phyloP scores from a whole-genome alignment of 2,888 invertebrate genomes.

The Nymphalis urticae region DNA sequence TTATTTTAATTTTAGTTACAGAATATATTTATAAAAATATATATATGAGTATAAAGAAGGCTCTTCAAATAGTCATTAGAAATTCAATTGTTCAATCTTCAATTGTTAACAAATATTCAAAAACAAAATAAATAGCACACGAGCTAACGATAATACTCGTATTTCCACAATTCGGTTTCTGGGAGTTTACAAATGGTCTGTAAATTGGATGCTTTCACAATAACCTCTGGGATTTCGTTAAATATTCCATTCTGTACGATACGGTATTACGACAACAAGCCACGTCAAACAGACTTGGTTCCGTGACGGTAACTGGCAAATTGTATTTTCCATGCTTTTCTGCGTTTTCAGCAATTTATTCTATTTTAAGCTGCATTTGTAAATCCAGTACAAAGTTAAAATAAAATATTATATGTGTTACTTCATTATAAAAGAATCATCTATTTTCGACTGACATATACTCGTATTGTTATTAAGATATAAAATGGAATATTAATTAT shows the following conservation, averaged over 20 bases:
- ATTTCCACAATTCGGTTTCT: constrained; percentile 15
- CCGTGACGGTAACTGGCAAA: constrained; percentile 8
- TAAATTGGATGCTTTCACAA: constrained; percentile 39
- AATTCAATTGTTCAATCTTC: no score
- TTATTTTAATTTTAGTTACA: no score
- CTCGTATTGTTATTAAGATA: no score
- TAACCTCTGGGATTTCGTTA: constrained; percentile 31
- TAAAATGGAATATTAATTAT: no score
- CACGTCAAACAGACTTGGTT: constrained; percentile 8
- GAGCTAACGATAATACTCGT: background rate
- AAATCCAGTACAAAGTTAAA: background rate
- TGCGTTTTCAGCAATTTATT: constrained; percentile 5
- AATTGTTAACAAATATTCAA: no score
- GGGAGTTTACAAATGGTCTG: constrained; percentile 43
- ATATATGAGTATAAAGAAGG: no score
- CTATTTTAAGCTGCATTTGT: background rate
- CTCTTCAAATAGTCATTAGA: no score
- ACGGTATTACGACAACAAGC: constrained; percentile 20
- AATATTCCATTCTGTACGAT: constrained; percentile 28
- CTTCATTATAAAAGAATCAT: no score
- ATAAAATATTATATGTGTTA: no score
- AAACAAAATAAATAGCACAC: background rate
- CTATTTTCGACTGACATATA: no score
- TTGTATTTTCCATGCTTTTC: background rate
- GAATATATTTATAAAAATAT: no score